Evolutionary conservation across 2,888 invertebrate species (phyloP), one percentile per base, ranked within the genome.

Genomic region (Sphaeridia pumilis): DNA sequence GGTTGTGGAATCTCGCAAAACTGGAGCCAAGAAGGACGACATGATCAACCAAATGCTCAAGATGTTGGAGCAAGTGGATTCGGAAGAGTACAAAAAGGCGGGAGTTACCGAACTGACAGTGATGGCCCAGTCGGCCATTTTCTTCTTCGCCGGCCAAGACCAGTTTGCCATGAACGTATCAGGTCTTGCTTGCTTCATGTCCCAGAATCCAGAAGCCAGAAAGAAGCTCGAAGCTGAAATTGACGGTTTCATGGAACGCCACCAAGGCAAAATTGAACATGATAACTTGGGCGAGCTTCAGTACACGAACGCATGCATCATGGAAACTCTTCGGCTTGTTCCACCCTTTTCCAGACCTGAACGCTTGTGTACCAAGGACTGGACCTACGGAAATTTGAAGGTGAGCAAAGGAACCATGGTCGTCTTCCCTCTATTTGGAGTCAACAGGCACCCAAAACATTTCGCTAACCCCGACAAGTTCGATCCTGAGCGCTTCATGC

Each of bases 81-180:
- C 54, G 0, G 46, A 49, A 4, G 59, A 61, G 35, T 64, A 49
- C 36, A 46, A 56, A 46, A 31, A 50, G 24, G 35, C 60, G 2
- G 57, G 54, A 35, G 59, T 64, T 12, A 54, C 50, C 1, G 56
- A 64, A 44, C 47, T 20, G 20, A 61, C 64, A 12, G 44, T 60
- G 5, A 48, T 61, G 24, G 54, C 56, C 7, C 60, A 61, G 57
- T 59, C 57, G 1, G 41, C 58, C 10, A 57, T 59, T 49, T 56
- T 64, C 35, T 64, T 58, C 52, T 47, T 64, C 4, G 64, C 60
- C n/a, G 64, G 61, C 10, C 58, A 60, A 46, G 64, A 64, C 22
- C 54, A 57, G 22, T 55, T 59, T 10, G 46, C 55, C 17, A 59
- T 58, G 10, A 56, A 54, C 4, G 46, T 60, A 7, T 55, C 56